phyloP scores from a whole-genome alignment of 2,113 vertebrate species.

The Pipa parva region DNA sequence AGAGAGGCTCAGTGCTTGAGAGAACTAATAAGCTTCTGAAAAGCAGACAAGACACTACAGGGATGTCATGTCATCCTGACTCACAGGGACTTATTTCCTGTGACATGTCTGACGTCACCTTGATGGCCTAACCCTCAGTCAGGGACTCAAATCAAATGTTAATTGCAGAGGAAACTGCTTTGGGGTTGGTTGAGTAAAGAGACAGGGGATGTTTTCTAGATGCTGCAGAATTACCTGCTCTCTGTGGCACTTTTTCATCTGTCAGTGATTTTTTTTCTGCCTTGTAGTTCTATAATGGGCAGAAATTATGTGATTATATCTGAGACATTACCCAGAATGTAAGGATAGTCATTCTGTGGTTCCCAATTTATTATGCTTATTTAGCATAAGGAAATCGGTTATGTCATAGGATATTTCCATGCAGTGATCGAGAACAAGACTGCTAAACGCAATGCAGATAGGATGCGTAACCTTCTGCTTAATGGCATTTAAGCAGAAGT shows the following conservation, averaged over 20 bases:
- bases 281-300: background rate
- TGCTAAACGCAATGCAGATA: too few species aligned
- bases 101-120: background rate
- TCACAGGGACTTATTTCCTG: background rate
- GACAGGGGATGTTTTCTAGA: background rate
- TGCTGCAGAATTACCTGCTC: background rate
- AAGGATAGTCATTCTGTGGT: too few species aligned
- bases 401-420: too few species aligned
- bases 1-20: background rate
- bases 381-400: too few species aligned
- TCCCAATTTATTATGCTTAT: too few species aligned
- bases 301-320: too few species aligned
- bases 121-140: fast-evolving
- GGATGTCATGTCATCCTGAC: background rate
- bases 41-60: background rate
- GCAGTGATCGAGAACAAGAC: too few species aligned
- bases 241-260: background rate
- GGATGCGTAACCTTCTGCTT: too few species aligned
- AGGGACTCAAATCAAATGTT: background rate
- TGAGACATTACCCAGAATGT: too few species aligned
- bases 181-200: fast-evolving
- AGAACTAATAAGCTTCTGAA: background rate
- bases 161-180: fast-evolving
- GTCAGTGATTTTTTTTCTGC: background rate
- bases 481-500: too few species aligned